A percentile compares a stretch with the other conserved stretches of the same genome.
phyloP scores from a whole-genome alignment of 2,888 invertebrate genomes.

The Sphaerophoria taeniata region DNA sequence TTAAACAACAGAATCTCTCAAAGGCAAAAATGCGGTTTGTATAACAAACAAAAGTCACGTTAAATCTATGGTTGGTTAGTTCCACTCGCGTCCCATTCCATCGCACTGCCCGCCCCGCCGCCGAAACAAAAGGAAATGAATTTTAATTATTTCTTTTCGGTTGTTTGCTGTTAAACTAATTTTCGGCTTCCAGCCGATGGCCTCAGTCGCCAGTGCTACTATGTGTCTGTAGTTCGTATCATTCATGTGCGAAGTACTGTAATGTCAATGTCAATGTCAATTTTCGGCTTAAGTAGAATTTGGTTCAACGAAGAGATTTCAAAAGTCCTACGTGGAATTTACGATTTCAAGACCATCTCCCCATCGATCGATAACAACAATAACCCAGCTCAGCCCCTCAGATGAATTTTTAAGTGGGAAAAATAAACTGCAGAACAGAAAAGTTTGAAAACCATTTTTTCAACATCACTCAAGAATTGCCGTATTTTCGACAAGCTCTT shows the following conservation, averaged over 20 bases:
- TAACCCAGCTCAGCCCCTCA: slow-evolving; percentile 11
- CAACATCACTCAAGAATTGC: slow-evolving; percentile 1
- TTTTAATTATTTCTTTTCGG: slow-evolving; percentile 5
- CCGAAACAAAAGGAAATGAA: neutral
- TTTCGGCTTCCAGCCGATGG: too few species aligned
- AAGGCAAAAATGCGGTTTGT: slow-evolving; percentile 22
- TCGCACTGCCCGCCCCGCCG: neutral
- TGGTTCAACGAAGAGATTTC: neutral
- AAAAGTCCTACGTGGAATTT: neutral
- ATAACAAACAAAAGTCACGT: slow-evolving; percentile 22
- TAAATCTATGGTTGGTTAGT: slow-evolving; percentile 28
- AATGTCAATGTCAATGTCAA: too few species aligned
- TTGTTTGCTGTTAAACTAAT: slow-evolving; percentile 40
- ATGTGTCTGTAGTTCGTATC: too few species aligned
- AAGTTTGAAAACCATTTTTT: slow-evolving; percentile 23
- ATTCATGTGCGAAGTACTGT: too few species aligned
- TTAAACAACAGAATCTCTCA: slow-evolving; percentile 1
- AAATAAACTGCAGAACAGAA: neutral
- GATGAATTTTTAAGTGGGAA: slow-evolving; percentile 6
- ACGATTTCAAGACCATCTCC: slow-evolving; percentile 19
- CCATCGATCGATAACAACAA: neutral
- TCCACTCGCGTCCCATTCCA: slow-evolving; percentile 3
- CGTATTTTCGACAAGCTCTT: slow-evolving; percentile 33
- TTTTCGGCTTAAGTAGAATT: slow-evolving; percentile 36
- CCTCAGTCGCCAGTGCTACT: too few species aligned